Conservation (phyloP, 1,140 invertebrate genomes). For the Anoplolepis gracilipes region DNA sequence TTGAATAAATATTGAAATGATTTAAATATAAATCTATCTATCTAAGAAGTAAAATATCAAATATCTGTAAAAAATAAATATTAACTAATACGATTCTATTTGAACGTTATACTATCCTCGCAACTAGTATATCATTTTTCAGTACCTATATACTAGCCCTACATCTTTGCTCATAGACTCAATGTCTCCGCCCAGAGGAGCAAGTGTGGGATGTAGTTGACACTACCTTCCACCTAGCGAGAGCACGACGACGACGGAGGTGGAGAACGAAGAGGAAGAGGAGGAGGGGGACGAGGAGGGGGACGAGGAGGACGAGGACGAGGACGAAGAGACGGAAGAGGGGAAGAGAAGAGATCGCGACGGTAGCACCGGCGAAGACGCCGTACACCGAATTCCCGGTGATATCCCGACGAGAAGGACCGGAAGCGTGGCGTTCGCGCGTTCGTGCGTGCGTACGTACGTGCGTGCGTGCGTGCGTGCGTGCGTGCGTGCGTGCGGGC, state of each 20-base stretch:
- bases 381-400: conserved; percentile 16
- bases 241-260: conserved; percentile 65
- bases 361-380: conserved; percentile 15
- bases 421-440: conserved; percentile 57
- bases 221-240: conserved; percentile 78
- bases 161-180: conserved; percentile 76
- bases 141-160: background rate
- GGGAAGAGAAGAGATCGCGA: conserved; percentile 65
- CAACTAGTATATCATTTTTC: background rate
- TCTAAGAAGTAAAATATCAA: background rate
- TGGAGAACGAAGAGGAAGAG: conserved; percentile 61
- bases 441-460: conserved; percentile 55
- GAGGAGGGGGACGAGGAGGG: conserved; percentile 41
- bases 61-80: background rate
- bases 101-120: background rate
- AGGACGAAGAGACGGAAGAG: conserved; percentile 46
- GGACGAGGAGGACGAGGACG: conserved; percentile 19
- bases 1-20: background rate
- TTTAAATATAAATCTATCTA: background rate
- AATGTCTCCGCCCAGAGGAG: conserved; percentile 78
- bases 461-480: conserved; percentile 37
- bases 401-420: conserved; percentile 41
- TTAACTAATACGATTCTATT: background rate
- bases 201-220: conserved; percentile 84
- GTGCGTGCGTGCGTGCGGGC: conserved; percentile 32